Percentiles rank a stretch among this genome's conserved stretches.
Evolutionary conservation across 2,113 vertebrate genomes (phyloP).

Genomic region (Leucoraja erinaceus): DNA sequence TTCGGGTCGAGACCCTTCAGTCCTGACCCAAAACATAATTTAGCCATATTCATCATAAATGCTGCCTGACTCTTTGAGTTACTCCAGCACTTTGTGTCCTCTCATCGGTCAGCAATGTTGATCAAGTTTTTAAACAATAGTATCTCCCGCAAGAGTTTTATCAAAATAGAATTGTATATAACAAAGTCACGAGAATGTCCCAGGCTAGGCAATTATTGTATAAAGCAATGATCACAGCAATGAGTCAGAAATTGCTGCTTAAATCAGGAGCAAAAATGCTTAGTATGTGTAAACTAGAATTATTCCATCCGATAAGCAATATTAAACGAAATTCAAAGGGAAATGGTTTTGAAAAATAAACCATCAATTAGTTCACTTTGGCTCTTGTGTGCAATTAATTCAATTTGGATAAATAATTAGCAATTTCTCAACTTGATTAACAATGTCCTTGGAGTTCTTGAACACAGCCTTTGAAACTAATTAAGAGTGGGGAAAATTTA

Average conservation of each 20-base stretch:
- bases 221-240: background rate
- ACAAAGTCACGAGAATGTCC: background rate
- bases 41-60: no score
- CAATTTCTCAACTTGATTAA: background rate
- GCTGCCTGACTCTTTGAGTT: no score
- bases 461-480: background rate
- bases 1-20: no score
- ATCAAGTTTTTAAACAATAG: background rate
- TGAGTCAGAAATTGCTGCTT: background rate
- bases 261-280: background rate
- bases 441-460: background rate
- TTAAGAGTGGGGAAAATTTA: background rate
- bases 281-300: background rate
- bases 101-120: background rate
- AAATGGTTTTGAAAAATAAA: background rate
- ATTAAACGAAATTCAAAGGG: background rate
- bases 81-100: background rate
- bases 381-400: slow-evolving; percentile 12
- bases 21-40: no score
- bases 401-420: background rate
- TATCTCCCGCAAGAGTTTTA: background rate
- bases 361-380: background rate
- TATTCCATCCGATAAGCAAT: background rate
- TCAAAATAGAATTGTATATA: background rate
- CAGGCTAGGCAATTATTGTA: background rate